Base-by-base conservation (phyloP, 1,140 invertebrate genomes). In the Aphidius ervi region DNA sequence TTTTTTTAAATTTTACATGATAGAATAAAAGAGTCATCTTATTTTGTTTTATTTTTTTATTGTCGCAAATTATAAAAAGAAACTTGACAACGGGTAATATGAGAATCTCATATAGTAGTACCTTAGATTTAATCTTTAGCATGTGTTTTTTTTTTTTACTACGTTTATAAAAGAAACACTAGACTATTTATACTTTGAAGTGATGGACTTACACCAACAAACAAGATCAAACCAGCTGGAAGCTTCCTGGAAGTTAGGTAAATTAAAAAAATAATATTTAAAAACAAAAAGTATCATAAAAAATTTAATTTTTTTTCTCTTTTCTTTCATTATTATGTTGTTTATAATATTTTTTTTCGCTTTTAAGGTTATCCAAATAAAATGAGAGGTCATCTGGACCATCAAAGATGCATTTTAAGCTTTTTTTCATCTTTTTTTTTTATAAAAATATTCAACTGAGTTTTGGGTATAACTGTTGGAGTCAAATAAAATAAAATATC, bases 21-120 rank as follows among this genome's bases (percentile, higher is more conserved):
- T 31, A 31, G 23, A 31, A 31, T 31, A 31, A 31, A 31, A 47
- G 20, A 37, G 31, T 45, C 46, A 23, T 40, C n/a, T 16, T 20
- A 41, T 42, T 31, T 31, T 31, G 23, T 31, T 31, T 31, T 31
- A 3, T 31, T 31, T 10, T 47, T 6, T n/a, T 43, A 16, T 5
- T 40, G 20, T 23, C 20, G 49, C 45, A 43, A 56, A 31, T 20
- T 56, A 49, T 55, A 42, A 56, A 61, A 47, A 61, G 59, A 31
- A 46, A 43, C 50, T 46, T 45, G 8, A 62, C 46, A 66, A 52
- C 50, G 48, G 55, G 75, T 76, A 77, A 77, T 75, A 77, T 73
- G 75, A 77, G 75, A 76, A 66, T 73, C 70, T 76, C 68, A 68
- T 72, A 69, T 75, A 72, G 74, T 72, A 75, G 74, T 75, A 68